Evolutionary conservation across 2,888 invertebrate species (phyloP).

Genomic region (Cactoblastis cactorum): DNA sequence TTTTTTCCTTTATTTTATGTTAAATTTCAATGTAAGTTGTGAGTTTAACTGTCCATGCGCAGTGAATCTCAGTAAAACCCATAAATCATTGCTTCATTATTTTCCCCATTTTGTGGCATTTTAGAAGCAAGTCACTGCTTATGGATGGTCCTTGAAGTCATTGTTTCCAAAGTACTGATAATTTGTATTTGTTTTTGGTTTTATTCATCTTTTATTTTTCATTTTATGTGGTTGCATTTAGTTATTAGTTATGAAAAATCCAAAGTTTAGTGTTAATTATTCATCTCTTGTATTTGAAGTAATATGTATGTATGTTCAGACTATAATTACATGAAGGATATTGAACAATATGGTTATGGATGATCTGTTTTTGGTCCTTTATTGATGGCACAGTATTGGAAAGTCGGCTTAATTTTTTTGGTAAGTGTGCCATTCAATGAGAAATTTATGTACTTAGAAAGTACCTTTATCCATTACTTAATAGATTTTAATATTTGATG

Average conservation of each 20-base stretch:
- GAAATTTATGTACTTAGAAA: constrained; percentile 4
- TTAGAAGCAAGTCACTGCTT: constrained; percentile 57
- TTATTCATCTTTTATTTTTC: constrained; percentile 53
- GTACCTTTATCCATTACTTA: background rate
- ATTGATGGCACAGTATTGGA: constrained; percentile 9
- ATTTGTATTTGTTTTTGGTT: constrained; percentile 63
- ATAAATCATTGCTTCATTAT: constrained; percentile 47
- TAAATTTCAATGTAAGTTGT: constrained; percentile 70
- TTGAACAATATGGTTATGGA: constrained; percentile 20
- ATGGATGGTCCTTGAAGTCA: constrained; percentile 62
- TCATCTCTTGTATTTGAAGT: constrained; percentile 44
- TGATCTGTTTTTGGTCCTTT: constrained; percentile 22
- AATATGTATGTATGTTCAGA: constrained; percentile 26
- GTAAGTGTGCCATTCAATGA: constrained; percentile 9
- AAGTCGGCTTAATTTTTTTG: background rate
- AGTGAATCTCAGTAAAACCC: constrained; percentile 57
- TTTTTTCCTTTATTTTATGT: constrained; percentile 72
- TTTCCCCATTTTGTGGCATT: constrained; percentile 50
- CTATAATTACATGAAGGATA: constrained; percentile 16
- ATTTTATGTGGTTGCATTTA: constrained; percentile 73
- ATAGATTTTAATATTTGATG: background rate
- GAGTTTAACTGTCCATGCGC: constrained; percentile 63
- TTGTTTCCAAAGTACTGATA: constrained; percentile 74
- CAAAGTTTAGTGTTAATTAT: constrained; percentile 75
- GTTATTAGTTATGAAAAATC: constrained; percentile 75